Evolutionary conservation across 37 sponge, comb jelly and placozoan genomes (phyloP), one percentile per base, ranked within the genome.

Genomic region (Ephydatia muelleri): DNA sequence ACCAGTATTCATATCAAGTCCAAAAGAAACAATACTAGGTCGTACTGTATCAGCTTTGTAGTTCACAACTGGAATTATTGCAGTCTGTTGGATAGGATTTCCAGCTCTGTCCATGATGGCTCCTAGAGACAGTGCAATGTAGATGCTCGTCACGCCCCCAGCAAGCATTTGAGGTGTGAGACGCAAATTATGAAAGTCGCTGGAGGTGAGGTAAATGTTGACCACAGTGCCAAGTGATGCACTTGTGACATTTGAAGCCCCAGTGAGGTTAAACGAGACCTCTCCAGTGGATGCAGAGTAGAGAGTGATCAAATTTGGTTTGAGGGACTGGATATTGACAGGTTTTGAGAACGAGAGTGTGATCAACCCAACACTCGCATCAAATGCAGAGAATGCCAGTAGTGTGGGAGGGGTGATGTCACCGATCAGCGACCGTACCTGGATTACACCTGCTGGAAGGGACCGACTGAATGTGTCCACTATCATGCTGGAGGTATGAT

Each of bases 281-380:
- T 88, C 85, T 32, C 86, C 88, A 65, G 21, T 47, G 1, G 3
- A 30, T 30, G 47, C 75, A 48, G 91, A 90, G 65, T 82, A 80
- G 39, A 95, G 80, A 21, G 93, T 90, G 33, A 95, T 84, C 25
- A 57, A 47, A 1, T 31, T 33, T 33, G 89, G 85, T 35, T 69
- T 38, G 28, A 90, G 67, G 35, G 72, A 32, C 6, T 73, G 49
- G 5, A 77, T 38, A 73, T 86, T 73, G 75, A 95, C 82, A 25
- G 96, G 96, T 36, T 95, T 93, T 38, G 96, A 95, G 75, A 95
- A 95, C 26, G 76, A 67, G 39, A 95, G 93, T n/a, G 78, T 79
- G 26, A 95, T 82, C 27, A 57, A 49, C 2, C 84, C 84, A 12
- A 39, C 77, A 81, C 87, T 92, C 32, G 87, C 70, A 67, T 95